Percentiles rank a stretch among this genome's conserved stretches.
Conservation (phyloP, 2,113 vertebrate genomes). For the Cyanocitta stelleri region DNA sequence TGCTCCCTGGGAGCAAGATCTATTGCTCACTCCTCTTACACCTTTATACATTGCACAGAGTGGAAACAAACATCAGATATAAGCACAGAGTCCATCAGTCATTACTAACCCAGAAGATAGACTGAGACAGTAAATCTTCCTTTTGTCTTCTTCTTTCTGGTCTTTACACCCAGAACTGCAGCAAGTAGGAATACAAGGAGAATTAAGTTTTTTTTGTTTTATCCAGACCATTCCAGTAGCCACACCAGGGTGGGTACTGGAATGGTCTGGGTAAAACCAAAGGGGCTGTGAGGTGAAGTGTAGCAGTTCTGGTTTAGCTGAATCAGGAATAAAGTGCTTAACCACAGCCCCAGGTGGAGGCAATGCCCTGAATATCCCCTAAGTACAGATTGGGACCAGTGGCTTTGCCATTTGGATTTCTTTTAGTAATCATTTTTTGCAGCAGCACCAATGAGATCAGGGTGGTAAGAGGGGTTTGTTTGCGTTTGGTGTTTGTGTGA, state of each 20-base stretch:
- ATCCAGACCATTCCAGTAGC: too few species aligned
- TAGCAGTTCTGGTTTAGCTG: background rate
- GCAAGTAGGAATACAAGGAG: background rate
- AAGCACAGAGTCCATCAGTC: conserved; percentile 1
- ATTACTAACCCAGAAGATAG: background rate
- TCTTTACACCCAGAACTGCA: background rate
- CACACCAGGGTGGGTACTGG: background rate
- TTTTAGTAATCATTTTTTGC: background rate
- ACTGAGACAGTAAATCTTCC: background rate
- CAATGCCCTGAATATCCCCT: background rate
- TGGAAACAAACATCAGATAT: background rate
- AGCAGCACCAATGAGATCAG: background rate
- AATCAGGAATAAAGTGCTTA: background rate
- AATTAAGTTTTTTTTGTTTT: background rate
- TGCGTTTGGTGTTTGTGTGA: background rate
- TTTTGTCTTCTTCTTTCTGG: background rate
- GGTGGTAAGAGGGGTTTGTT: background rate
- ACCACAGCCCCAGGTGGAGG: conserved; percentile 9
- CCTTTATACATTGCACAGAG: background rate
- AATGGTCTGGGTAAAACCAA: background rate
- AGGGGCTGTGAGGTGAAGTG: background rate
- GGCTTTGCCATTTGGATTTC: conserved; percentile 10
- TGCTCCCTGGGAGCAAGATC: background rate
- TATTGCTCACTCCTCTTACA: background rate
- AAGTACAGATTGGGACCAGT: background rate